Base-by-base conservation (phyloP, 2,797 vertebrate genomes). In the Myotis pilosus region DNA sequence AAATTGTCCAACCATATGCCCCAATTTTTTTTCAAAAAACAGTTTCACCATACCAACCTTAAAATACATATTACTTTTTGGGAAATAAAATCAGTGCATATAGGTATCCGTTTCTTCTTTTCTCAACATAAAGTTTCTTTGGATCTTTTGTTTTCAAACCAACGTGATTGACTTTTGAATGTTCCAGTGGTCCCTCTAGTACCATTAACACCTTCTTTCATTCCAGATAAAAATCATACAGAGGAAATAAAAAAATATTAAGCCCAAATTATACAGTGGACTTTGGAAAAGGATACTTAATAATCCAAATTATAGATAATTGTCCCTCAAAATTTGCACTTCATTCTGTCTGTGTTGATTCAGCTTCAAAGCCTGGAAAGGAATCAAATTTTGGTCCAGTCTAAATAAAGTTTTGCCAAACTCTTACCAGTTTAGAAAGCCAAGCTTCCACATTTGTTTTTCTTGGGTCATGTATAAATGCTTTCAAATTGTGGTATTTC, bases 231-330 rank as follows among this genome's bases (percentile, higher is more conserved):
- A 57, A 91, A 83, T 47, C 49, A 60, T 62, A 86, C 36, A 94
- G 28, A 69, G 0, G 16, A 5, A 69, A 81, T 23, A 69, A 57
- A 19, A 33, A 93, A 69, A 36, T 44, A 85, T 53, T 44, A 85
- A 92, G 28, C 4, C 20, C 16, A 79, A 62, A 87, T 84, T 92
- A 81, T 78, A 69, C 8, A 81, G 79, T 91, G 44, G 41, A 53
- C 38, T 74, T 92, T 94, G 36, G 76, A 74, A 94, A 92, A 83
- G 13, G n/a, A 92, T 85, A 51, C 53, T 12, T 78, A 89, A 80
- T 84, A 94, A 87, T 94, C 62, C 44, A 69, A 94, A 94, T 89
- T 91, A 75, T 5, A 96, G 83, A 95, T 96, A 96, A 94, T 68
- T 89, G 28, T 62, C 2, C 20, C 41, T 72, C 72, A 51, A 87